Evolutionary conservation across 2,113 vertebrate species (phyloP).

Genomic region (Mastomys coucha): DNA sequence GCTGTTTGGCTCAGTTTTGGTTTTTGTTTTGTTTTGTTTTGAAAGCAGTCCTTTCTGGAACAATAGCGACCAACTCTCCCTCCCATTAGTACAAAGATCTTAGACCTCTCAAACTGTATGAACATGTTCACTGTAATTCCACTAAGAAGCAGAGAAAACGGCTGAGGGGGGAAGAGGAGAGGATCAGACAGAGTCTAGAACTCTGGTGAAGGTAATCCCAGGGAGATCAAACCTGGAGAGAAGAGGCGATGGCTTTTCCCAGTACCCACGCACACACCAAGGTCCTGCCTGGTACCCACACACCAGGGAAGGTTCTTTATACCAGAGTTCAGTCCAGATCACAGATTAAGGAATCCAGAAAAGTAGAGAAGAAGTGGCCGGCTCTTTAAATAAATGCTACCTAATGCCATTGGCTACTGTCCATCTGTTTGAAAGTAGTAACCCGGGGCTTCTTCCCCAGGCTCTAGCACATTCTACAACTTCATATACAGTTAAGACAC

Average conservation of each 20-base stretch:
- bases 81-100: neutral
- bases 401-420: accelerated
- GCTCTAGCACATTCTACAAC: neutral
- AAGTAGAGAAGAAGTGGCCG: accelerated
- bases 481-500: neutral
- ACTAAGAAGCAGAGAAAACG: neutral
- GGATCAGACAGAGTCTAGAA: neutral
- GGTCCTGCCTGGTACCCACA: too few species aligned
- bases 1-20: neutral
- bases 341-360: neutral
- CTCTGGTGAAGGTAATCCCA: neutral
- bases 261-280: neutral
- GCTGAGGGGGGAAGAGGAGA: too few species aligned
- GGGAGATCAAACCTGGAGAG: neutral
- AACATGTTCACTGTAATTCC: neutral
- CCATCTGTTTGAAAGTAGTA: neutral
- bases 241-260: too few species aligned
- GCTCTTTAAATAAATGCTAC: neutral
- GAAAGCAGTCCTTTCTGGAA: neutral
- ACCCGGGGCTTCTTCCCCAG: neutral
- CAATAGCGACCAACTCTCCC: neutral
- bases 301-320: neutral
- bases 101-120: neutral
- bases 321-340: neutral
- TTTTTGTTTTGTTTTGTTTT: neutral